Evolutionary conservation across 2,797 vertebrate species (phyloP).

Genomic region (Dermochelys coriacea): DNA sequence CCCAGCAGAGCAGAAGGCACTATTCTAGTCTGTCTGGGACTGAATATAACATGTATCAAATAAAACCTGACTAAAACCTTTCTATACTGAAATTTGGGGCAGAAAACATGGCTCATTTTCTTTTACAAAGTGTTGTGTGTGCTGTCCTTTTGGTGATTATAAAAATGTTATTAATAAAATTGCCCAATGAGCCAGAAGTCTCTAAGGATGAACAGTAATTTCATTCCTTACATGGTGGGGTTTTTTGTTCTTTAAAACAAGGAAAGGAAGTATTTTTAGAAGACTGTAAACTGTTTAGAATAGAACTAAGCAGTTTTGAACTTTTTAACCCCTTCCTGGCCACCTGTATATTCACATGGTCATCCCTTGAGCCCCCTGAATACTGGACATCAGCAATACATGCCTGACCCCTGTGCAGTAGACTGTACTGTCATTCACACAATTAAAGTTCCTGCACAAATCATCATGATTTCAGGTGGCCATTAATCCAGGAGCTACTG

Average conservation of each 20-base stretch:
- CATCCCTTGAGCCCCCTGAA: neutral
- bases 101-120: accelerated
- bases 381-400: neutral
- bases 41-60: neutral
- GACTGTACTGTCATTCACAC: neutral
- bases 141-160: neutral
- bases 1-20: neutral
- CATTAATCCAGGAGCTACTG: constrained; percentile 29
- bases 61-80: neutral
- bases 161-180: neutral
- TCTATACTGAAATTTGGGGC: neutral
- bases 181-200: neutral
- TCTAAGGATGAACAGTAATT: neutral
- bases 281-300: neutral
- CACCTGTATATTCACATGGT: neutral
- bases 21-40: neutral
- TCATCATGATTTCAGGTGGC: constrained; percentile 1
- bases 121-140: accelerated
- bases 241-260: neutral
- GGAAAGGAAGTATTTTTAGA: neutral
- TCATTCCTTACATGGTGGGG: neutral
- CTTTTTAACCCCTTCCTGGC: neutral
- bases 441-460: constrained; percentile 1
- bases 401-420: neutral
- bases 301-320: neutral